Evolutionary conservation across 2,888 invertebrate species (phyloP).

Genomic region (Clivina fossor): DNA sequence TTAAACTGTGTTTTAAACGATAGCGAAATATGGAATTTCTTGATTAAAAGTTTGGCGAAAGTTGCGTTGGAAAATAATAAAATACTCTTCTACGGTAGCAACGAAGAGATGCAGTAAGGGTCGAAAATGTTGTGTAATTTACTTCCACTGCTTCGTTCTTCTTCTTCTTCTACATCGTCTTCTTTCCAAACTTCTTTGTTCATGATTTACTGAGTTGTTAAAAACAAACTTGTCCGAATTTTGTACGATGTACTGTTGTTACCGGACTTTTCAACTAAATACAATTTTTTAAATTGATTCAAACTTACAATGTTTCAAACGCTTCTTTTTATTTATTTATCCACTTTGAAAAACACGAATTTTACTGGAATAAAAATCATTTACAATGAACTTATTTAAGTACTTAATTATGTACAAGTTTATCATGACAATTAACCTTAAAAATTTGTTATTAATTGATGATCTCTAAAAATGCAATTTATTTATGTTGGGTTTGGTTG

Average conservation of each 20-base stretch:
- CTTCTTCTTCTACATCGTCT: too few relatives aligned
- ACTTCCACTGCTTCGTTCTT: too few relatives aligned
- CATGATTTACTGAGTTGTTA: slow-evolving; percentile 14
- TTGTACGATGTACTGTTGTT: too few relatives aligned
- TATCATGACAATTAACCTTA: too few relatives aligned
- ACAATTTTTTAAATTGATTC: slow-evolving; percentile 13
- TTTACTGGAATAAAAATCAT: too few relatives aligned
- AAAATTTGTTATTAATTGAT: too few relatives aligned
- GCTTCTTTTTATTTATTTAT: too few relatives aligned
- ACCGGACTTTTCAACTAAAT: slow-evolving; percentile 7
- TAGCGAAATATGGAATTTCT: slow-evolving; percentile 23
- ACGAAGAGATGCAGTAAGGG: slow-evolving; percentile 3
- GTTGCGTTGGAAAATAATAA: slow-evolving; percentile 16
- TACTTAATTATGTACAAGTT: neutral
- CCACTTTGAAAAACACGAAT: too few relatives aligned
- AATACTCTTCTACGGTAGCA: slow-evolving; percentile 6
- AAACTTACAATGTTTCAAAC: too few relatives aligned
- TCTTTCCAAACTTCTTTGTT: slow-evolving; percentile 4
- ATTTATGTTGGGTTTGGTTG: neutral
- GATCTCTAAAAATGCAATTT: too few relatives aligned
- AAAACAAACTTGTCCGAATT: slow-evolving; percentile 11
- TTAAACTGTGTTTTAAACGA: slow-evolving; percentile 11
- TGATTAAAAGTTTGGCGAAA: slow-evolving; percentile 20
- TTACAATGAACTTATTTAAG: too few relatives aligned
- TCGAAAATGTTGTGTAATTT: slow-evolving; percentile 14